A percentile compares a stretch with the other conserved stretches of the same genome.
These are phyloP conservation scores for Acronicta alni DNA, from an alignment of 2,888 invertebrate species.

Conservation along the genomic window DNA sequence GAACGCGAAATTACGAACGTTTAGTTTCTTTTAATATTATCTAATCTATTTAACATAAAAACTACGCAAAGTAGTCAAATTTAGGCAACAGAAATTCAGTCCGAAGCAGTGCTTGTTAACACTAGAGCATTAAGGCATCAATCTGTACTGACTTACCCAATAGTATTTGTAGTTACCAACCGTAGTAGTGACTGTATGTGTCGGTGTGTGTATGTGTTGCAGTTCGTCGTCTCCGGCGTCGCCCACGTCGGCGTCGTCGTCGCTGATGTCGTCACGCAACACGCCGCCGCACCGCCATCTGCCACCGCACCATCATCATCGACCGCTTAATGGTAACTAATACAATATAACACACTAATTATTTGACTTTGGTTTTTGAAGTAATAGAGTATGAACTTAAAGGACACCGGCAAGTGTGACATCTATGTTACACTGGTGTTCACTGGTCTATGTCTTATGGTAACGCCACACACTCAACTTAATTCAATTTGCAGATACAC, in stretches of 20 bases:
- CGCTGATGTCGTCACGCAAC: slow-evolving; percentile 94
- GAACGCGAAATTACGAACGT: too few relatives aligned
- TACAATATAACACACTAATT: too few relatives aligned
- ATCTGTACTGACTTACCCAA: slow-evolving; percentile 29
- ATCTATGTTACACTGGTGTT: too few relatives aligned
- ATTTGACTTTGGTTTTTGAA: too few relatives aligned
- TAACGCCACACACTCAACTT: too few relatives aligned
- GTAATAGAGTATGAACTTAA: too few relatives aligned
- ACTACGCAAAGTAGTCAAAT: too few relatives aligned
- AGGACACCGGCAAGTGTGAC: too few relatives aligned
- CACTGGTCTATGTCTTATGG: too few relatives aligned
- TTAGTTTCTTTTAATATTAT: too few relatives aligned
- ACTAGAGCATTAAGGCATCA: slow-evolving; percentile 42
- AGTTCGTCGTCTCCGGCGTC: slow-evolving; percentile 93
- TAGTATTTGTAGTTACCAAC: background rate
- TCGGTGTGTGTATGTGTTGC: slow-evolving; percentile 34
- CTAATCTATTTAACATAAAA: too few relatives aligned
- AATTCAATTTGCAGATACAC: too few relatives aligned
- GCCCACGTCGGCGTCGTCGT: slow-evolving; percentile 96
- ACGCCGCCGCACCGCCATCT: slow-evolving; percentile 75
- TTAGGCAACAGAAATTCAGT: slow-evolving; percentile 47
- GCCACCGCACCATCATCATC: slow-evolving; percentile 68
- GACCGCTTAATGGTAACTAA: slow-evolving; percentile 80
- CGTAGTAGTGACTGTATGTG: background rate
- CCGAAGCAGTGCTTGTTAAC: slow-evolving; percentile 55